Evolutionary conservation across 1,140 invertebrate species (phyloP), one percentile per base, ranked within the genome.

Genomic region (Homarus americanus): DNA sequence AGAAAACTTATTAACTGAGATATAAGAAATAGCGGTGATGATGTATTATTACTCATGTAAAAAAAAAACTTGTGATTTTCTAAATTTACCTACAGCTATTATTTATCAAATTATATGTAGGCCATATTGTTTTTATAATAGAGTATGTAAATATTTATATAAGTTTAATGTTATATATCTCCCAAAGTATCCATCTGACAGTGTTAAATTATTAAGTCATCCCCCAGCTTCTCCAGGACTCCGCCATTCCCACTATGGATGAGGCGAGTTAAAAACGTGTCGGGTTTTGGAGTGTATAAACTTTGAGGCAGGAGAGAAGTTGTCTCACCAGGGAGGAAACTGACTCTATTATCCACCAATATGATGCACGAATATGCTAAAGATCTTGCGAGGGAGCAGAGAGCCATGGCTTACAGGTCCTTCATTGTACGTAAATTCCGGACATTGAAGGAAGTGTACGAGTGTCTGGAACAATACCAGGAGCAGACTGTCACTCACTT

Each of bases 401-500:
- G 20, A 24, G 10, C 41, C 24, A 32, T 2, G 12, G 7, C 34
- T 20, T 41, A 20, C 40, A 84, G 78, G 34, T 82, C 91, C 1
- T 92, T 90, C 49, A 41, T 36, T 5, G 91, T 92, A 10, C n/a
- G 82, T 1, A 89, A 90, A 36, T 92, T 92, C 91, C 80, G 82
- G 32, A 91, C 66, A 9, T 75, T 92, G 0, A 53, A 80, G 2
- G 87, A 92, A 32, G 91, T 92, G 41, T 72, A 58, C 44, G 84
- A 34, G 44, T 92, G 76, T 63, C 58, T 92, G 63, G 87, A 92
- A 40, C 69, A 87, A n/a, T 92, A 92, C 49, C 91, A 92, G 66
- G 72, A 92, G 58, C 38, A 92, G 73, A 92, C 91, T 1, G 75
- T 85, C 63, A 92, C 91, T 3, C 91, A 92, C 76, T 92, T 92